Percentiles rank a stretch among this genome's conserved stretches.
Conservation (phyloP, 2,113 vertebrate species). For the Uria aalge region DNA sequence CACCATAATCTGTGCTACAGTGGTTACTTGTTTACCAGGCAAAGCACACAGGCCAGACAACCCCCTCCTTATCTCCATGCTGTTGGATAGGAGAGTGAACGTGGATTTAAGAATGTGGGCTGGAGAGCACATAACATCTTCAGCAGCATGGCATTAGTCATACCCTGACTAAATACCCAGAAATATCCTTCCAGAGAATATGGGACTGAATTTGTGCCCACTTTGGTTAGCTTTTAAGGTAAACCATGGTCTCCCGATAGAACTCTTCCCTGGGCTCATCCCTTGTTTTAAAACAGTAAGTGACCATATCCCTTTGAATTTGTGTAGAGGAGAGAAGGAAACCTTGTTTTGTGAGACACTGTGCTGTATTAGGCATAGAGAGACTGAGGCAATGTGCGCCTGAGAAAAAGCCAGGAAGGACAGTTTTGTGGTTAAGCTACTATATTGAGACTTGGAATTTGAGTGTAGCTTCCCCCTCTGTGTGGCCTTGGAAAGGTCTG, state of each 20-base stretch:
- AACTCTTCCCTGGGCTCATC: not conserved
- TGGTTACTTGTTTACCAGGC: not conserved
- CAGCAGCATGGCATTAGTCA: not conserved
- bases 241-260: not conserved
- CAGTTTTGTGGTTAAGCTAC: not conserved
- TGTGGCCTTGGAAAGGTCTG: not conserved
- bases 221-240: not conserved
- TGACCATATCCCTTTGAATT: not conserved
- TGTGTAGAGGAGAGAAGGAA: not conserved
- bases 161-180: not conserved
- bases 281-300: not conserved
- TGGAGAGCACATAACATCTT: not conserved
- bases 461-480: not conserved
- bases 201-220: not conserved
- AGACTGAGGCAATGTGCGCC: not conserved
- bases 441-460: conserved; percentile 7
- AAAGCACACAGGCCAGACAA: not conserved
- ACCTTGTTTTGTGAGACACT: not conserved
- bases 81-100: not conserved
- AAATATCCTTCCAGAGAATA: not conserved
- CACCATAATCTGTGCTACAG: not conserved
- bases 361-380: not conserved
- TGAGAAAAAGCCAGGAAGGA: not conserved
- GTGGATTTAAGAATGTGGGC: not conserved
- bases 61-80: not conserved